Evolutionary conservation across 2,888 invertebrate genomes (phyloP).

Genomic region (Anaspis maculata): DNA sequence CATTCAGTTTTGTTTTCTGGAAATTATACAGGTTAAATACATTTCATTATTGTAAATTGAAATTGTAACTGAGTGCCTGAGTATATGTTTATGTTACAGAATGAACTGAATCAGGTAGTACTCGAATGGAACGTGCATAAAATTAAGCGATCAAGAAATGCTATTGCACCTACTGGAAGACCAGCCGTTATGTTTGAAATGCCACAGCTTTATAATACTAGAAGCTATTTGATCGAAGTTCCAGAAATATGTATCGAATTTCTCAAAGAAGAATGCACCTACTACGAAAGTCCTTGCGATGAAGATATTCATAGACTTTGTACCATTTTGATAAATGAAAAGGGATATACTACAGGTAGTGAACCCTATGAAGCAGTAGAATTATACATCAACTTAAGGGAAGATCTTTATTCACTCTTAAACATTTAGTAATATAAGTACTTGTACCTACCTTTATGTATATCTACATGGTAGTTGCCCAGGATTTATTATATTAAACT

Average conservation of each 20-base stretch:
- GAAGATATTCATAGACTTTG: background rate
- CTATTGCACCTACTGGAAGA: background rate
- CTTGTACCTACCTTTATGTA: too few relatives aligned
- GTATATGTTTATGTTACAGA: background rate
- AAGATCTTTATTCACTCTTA: too few relatives aligned
- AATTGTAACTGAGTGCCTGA: too few relatives aligned
- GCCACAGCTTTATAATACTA: background rate
- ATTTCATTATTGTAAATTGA: too few relatives aligned
- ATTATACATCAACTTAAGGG: background rate
- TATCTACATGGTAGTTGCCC: too few relatives aligned
- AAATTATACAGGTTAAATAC: background rate
- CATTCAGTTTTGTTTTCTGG: slow-evolving; percentile 1
- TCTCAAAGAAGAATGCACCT: background rate
- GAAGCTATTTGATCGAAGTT: background rate
- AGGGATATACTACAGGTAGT: background rate
- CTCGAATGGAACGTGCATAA: background rate
- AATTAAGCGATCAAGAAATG: background rate
- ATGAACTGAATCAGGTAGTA: background rate
- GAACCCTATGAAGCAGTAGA: background rate
- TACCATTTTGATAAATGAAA: background rate
- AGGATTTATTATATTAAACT: too few relatives aligned
- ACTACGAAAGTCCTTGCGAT: too few relatives aligned
- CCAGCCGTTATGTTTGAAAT: background rate
- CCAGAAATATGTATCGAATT: background rate
- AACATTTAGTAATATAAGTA: too few relatives aligned